Base-by-base conservation (phyloP, 2,113 vertebrate genomes). In the Colossoma macropomum region DNA sequence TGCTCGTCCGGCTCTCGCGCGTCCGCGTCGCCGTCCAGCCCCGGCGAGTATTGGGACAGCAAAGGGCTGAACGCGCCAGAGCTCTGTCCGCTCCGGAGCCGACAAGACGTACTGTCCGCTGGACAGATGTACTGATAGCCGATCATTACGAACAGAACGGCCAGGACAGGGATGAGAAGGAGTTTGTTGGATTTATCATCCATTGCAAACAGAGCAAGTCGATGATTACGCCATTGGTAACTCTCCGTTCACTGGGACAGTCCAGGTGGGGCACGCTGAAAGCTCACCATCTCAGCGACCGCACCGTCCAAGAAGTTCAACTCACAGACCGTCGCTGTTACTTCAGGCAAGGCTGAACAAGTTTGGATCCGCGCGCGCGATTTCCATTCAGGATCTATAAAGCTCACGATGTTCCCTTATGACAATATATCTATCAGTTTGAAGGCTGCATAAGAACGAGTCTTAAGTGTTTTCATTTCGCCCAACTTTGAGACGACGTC, bases 111-210 rank as follows among this genome's bases (percentile, higher is more conserved):
- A 88, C 89, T 92, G 83, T 92, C 93, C 56, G 92, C 89, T 68
- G 94, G 95, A 66, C 95, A 95, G 88, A 97, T 95, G 84, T 98
- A 97, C 91, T 98, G 97, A 90, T 96, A 97, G 81, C 96, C 94
- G 90, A 97, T 93, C 93, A 95, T 94, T 41, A 97, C 77, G 90
- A 96, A 96, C 52, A 97, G 92, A 84, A 96, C 94, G 34, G 95
- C 94, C 78, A 96, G 94, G 75, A 97, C 89, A 41, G 95, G 96
- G 86, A 96, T 92, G 92, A 97, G 91, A 86, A 98, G 89, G 92
- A 96, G 95, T 94, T 95, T 94, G 86, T 94, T 95, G 94, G 95
- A 95, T 93, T 95, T 96, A 86, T 97, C 96, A 92, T 97, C 96
- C 97, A 97, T 97, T 92, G 90, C 86, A 82, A 72, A 60, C 19